Percentiles rank a stretch among this genome's conserved stretches.
Evolutionary conservation across 2,113 vertebrate species (phyloP).

Genomic region (Bos javanicus): DNA sequence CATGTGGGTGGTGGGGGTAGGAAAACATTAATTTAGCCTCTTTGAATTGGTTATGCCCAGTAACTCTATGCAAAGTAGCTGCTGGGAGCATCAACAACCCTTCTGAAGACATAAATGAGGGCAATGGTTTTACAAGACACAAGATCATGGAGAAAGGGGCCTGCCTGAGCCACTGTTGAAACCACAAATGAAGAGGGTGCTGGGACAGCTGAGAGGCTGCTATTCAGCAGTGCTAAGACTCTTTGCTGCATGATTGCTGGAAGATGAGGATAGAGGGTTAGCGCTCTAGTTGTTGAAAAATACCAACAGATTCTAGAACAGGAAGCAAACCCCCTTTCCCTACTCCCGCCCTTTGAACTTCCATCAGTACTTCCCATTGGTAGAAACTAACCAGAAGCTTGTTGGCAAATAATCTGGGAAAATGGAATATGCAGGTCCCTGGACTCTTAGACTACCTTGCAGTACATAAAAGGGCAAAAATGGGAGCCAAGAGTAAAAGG

Average conservation of each 20-base stretch:
- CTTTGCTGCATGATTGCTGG: rapidly evolving
- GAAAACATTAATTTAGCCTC: not conserved
- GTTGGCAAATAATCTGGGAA: not conserved
- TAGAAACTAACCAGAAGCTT: not conserved
- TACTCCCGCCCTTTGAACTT: not conserved
- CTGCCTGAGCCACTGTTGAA: not conserved
- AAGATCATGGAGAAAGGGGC: not conserved
- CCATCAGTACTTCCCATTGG: not conserved
- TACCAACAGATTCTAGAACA: not conserved
- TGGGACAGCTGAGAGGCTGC: not conserved
- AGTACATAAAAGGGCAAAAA: not conserved
- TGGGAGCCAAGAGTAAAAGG: not conserved
- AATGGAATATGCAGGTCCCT: not conserved
- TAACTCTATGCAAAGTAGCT: not conserved
- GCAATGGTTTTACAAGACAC: not conserved
- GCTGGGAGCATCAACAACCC: not conserved
- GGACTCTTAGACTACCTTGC: not conserved
- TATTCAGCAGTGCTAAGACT: not conserved
- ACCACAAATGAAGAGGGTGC: not conserved
- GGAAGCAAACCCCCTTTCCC: not conserved
- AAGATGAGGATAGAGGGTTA: not conserved
- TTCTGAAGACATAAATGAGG: not conserved
- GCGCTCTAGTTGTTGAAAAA: not conserved
- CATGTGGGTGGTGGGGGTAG: not conserved
- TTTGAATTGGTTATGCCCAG: not conserved